phyloP scores from a whole-genome alignment of 2,797 vertebrate genomes.

The Protosalanx chinensis region DNA sequence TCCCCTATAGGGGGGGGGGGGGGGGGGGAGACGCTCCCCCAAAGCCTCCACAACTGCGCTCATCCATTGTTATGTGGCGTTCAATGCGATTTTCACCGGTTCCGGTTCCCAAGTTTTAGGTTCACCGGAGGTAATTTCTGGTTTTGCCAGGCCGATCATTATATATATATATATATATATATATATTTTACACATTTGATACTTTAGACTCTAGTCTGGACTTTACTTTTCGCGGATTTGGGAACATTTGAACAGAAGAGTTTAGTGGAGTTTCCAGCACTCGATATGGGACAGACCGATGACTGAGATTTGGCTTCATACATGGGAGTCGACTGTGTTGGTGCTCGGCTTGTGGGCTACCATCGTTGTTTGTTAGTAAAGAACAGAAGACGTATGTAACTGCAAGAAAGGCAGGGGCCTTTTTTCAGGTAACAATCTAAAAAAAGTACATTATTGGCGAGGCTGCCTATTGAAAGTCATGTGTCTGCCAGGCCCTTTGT shows the following conservation, averaged over 20 bases:
- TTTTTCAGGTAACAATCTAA: constrained; percentile 62
- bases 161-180: too few species aligned
- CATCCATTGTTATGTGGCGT: constrained; percentile 72
- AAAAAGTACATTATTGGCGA: too few species aligned
- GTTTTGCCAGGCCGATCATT: constrained; percentile 28
- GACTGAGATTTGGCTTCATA: constrained; percentile 55
- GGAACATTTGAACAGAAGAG: constrained; percentile 40
- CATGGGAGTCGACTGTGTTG: constrained; percentile 21
- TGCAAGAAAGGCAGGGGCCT: constrained; percentile 50
- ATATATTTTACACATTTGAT: constrained; percentile 24
- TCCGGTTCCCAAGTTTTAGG: constrained; percentile 45
- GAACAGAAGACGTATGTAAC: constrained; percentile 68
- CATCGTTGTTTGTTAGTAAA: constrained; percentile 34
- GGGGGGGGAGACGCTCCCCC: constrained; percentile 61
- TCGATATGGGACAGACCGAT: constrained; percentile 68
- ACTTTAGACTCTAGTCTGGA: background rate
- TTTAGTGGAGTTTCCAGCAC: constrained; percentile 49
- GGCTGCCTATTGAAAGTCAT: constrained; percentile 32
- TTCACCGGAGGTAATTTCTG: constrained; percentile 47
- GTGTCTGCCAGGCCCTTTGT: constrained; percentile 46
- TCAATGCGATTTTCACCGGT: constrained; percentile 54
- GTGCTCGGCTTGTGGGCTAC: constrained; percentile 38
- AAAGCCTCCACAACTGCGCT: constrained; percentile 59
- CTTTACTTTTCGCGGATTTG: constrained; percentile 16
- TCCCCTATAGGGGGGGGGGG: constrained; percentile 54